Evolutionary conservation across 2,888 invertebrate genomes (phyloP), one percentile per base, ranked within the genome.

Genomic region (Acleris emargana): DNA sequence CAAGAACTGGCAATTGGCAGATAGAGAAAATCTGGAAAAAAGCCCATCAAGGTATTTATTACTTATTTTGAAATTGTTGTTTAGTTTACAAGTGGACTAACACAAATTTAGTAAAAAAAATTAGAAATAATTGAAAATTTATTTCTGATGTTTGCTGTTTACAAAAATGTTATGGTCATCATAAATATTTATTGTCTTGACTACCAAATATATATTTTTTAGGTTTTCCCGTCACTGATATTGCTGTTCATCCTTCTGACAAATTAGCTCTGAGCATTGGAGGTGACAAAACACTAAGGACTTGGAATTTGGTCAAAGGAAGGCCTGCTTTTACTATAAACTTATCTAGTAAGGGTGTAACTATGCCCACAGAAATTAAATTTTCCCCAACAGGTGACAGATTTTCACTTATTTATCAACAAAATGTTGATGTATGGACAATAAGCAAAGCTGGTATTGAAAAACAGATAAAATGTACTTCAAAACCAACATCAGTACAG

Each of bases 261-360:
- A 98, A 98, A 88, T 79, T 99, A 71, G 97, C 97, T 0, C 87
- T 99, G 9, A 96, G 98, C 13, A 94, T 98, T 47, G 97, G 98
- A 17, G 95, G 94, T 57, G 98, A 99, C 86, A 95, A 94, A 73
- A 95, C 96, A 5, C 85, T 99, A 53, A 93, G 96, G 76, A 98
- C 98, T 3, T 99, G 99, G 99, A 98, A 99, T 91, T 93, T 99
- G 69, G 93, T 99, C 1, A 98, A 97, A 84, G 99, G 98, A 0
- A 94, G 98, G 68, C 95, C 95, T 74, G 98, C 98, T 0, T 99
- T 97, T 83, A 95, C 96, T 1, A 97, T 96, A n/a, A 98, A 98
- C 84, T 90, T 98, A 42, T 94, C 95, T 69, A 95, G 94, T 77
- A 96, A 95, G 88, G 93, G 93, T 68, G 89, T 93, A 55, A 84